A percentile compares a stretch with the other conserved stretches of the same genome.
These are phyloP conservation scores for Athalia rosae DNA, from an alignment of 2,888 invertebrate genomes.

Conservation along the genomic window DNA sequence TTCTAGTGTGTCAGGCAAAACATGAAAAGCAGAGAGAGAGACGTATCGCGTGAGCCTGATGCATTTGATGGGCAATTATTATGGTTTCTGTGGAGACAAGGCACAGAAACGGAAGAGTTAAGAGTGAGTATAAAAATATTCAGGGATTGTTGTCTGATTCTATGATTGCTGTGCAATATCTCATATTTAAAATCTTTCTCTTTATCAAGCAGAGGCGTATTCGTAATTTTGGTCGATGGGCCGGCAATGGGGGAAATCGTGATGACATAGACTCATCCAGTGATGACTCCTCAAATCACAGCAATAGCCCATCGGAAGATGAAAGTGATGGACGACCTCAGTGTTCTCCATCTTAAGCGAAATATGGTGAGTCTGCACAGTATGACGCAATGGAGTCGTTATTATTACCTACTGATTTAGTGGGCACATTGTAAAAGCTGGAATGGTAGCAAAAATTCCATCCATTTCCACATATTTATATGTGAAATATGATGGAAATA, in stretches of 20 bases:
- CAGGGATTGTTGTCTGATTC: not conserved
- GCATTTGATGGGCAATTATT: slow-evolving; percentile 75
- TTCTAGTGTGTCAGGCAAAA: slow-evolving; percentile 57
- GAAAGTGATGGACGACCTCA: slow-evolving; percentile 51
- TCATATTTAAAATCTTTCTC: not conserved
- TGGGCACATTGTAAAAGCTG: not conserved
- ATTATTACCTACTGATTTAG: not conserved
- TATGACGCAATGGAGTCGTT: not conserved
- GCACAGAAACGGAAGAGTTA: slow-evolving; percentile 70
- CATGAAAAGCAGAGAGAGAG: slow-evolving; percentile 50
- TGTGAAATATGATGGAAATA: slow-evolving; percentile 5
- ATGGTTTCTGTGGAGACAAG: slow-evolving; percentile 75
- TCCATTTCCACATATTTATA: not conserved
- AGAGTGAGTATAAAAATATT: slow-evolving; percentile 58
- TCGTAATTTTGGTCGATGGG: slow-evolving; percentile 22
- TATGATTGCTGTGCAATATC: not conserved
- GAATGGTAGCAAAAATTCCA: not conserved
- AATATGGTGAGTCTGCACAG: slow-evolving; percentile 33
- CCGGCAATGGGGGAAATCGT: slow-evolving; percentile 43
- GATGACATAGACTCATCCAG: slow-evolving; percentile 48
- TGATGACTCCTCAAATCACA: slow-evolving; percentile 49
- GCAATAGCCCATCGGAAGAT: slow-evolving; percentile 52
- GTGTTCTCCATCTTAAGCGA: slow-evolving; percentile 57
- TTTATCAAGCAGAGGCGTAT: not conserved
- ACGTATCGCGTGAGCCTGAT: slow-evolving; percentile 57